Evolutionary conservation across 2,113 vertebrate species (phyloP).

Genomic region (Amphiprion percula): DNA sequence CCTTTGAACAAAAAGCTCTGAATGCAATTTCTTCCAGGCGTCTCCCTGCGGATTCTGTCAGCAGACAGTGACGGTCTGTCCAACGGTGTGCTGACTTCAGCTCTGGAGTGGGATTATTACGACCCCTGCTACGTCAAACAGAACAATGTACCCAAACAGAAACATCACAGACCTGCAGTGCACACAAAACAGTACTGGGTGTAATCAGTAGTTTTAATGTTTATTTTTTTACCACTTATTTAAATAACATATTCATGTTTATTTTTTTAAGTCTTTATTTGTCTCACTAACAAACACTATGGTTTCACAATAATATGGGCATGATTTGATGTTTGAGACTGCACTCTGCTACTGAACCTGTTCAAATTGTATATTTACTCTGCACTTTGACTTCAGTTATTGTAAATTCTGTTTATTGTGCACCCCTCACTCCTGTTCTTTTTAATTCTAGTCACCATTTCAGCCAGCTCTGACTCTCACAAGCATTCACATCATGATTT

Average conservation of each 20-base stretch:
- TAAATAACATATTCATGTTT: neutral
- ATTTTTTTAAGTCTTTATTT: neutral
- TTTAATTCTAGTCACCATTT: slow-evolving; percentile 17
- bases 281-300: slow-evolving; percentile 36
- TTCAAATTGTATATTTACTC: slow-evolving; percentile 8
- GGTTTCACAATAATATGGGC: neutral
- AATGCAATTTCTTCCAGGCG: slow-evolving; percentile 70
- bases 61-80: slow-evolving; percentile 85
- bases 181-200: slow-evolving; percentile 86
- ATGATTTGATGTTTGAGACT: neutral
- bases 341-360: slow-evolving; percentile 35
- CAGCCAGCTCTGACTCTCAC: slow-evolving; percentile 1
- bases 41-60: slow-evolving; percentile 87
- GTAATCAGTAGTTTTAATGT: slow-evolving; percentile 62
- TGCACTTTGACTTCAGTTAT: slow-evolving; percentile 21
- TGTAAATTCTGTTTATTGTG: neutral
- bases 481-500: slow-evolving; percentile 20
- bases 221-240: slow-evolving; percentile 32
- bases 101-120: slow-evolving; percentile 89
- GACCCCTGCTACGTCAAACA: slow-evolving; percentile 86
- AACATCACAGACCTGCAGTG: slow-evolving; percentile 72
- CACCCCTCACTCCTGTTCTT: slow-evolving; percentile 23
- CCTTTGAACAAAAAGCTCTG: neutral
- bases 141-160: slow-evolving; percentile 79
- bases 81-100: slow-evolving; percentile 69